Evolutionary conservation across 1,140 invertebrate species (phyloP), one percentile per base, ranked within the genome.

Genomic region (Odontomachus brunneus): DNA sequence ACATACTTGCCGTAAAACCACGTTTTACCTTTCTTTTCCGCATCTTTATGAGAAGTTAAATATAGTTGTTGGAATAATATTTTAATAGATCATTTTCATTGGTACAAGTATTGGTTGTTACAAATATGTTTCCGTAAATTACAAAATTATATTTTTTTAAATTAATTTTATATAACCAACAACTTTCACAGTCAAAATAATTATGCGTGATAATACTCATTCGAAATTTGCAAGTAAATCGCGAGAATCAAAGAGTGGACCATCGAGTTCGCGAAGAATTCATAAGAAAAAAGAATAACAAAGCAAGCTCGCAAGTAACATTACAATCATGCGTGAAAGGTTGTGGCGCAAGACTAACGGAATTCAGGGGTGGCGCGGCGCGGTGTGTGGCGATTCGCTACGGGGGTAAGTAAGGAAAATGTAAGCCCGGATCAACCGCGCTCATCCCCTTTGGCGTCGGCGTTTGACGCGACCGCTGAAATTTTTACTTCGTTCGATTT

Each of bases 401-500:
- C 51, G 22, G 49, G 80, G 76, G 74, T 89, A 90, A 86, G 89
- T 87, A 90, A 90, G 78, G 89, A 92, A 90, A 91, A 92, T 90
- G 85, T 90, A 92, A 92, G 85, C 89, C 84, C 44, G 89, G 91
- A 92, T 92, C 88, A 91, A 91, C 87, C 88, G 84, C 76, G 85
- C 66, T 92, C 88, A 92, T 92, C 90, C 90, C 86, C 87, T 92
- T 91, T 90, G 88, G 84, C 87, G 82, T 84, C 87, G 88, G 84
- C 90, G 90, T 92, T 92, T 91, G 90, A 92, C 90, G 91, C 87
- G 91, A 90, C 90, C 90, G 89, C 90, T 92, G 91, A 92, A 93
- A 92, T 92, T 92, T 92, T 92, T 92, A 91, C 89, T 90, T 84
- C 63, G 87, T 92, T 92, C 91, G 90, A 92, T 92, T 92, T 92